Base-by-base conservation (phyloP, 2,888 invertebrate genomes). In the Eilema depressum region DNA sequence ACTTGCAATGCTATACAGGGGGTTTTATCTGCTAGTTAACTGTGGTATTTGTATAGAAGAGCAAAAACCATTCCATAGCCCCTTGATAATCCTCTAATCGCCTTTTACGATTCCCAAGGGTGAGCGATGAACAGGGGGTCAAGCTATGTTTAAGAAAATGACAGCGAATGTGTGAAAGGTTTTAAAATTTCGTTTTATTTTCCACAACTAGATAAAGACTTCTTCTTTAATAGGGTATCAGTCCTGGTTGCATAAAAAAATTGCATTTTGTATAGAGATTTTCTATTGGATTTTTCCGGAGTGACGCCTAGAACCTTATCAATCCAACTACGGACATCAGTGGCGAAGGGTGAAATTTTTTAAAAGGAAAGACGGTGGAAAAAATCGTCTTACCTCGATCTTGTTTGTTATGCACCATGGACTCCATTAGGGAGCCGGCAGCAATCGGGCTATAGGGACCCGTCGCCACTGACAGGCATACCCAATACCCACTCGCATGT, bases 41-140 rank as follows among this genome's bases (percentile, higher is more conserved):
- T 14, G 64, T n/a, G n/a, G 53, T 57, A 33, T 66, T 26, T 65
- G 57, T 20, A 23, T 33, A 23, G 57, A 56, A 66, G 17, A 66
- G 33, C 33, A 57, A 66, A 57, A 66, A 57, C 37, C 57, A 66
- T 66, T 65, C 28, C 57, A 41, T 30, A 66, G 63, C 57, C 70
- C 70, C 70, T 70, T 70, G 63, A 59, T 70, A 66, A 63, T 70
- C 57, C 63, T 57, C 37, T 70, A 66, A 70, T 66, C 66, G 59
- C 63, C 70, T 66, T 67, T 66, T 66, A 66, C 66, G 23, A 63
- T 63, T 41, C 63, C 62, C 70, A 57, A 66, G 70, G 70, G 70
- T 33, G n/a, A 33, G 25, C 20, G 17, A 33, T 4, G 66, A 63
- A n/a, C 28, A 25, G 63, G 37, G 66, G 66, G 66, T 57, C 25